A percentile compares a stretch with the other conserved stretches of the same genome.
phyloP scores from a whole-genome alignment of 2,888 invertebrate species.

The Nephrotoma flavescens region DNA sequence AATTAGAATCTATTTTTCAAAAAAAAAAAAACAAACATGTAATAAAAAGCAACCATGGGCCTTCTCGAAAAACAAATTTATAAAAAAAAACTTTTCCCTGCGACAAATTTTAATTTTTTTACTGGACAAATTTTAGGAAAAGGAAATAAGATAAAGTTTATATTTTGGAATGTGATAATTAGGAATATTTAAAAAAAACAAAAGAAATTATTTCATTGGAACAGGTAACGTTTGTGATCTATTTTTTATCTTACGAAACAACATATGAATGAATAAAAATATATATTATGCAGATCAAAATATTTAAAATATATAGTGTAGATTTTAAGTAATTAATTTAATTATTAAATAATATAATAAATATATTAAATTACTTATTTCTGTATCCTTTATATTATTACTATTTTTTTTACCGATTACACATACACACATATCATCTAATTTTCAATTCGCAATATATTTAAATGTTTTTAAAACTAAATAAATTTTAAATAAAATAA shows the following conservation, averaged over 20 bases:
- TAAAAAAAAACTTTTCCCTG: background rate
- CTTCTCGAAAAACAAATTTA: background rate
- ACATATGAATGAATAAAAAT: background rate
- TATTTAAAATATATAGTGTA: background rate
- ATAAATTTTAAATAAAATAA: background rate
- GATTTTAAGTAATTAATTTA: background rate
- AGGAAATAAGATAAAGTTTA: background rate
- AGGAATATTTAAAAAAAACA: background rate
- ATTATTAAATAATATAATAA: background rate
- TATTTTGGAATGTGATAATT: background rate
- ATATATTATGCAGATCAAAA: background rate
- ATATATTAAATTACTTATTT: background rate
- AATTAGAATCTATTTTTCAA: background rate
- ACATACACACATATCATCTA: background rate
- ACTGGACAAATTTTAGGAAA: background rate
- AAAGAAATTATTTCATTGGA: background rate
- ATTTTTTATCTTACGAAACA: background rate
- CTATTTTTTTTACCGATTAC: background rate
- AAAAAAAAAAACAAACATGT: background rate
- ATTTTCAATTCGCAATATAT: background rate
- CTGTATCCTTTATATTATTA: background rate
- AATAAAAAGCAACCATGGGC: background rate
- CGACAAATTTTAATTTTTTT: background rate
- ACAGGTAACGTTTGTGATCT: background rate
- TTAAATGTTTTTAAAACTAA: background rate